Percentiles rank a stretch among this genome's conserved stretches.
These are phyloP conservation scores for Phenganax subtilis DNA, from an alignment of 92 coral and sea anemone species.

Conservation along the genomic window DNA sequence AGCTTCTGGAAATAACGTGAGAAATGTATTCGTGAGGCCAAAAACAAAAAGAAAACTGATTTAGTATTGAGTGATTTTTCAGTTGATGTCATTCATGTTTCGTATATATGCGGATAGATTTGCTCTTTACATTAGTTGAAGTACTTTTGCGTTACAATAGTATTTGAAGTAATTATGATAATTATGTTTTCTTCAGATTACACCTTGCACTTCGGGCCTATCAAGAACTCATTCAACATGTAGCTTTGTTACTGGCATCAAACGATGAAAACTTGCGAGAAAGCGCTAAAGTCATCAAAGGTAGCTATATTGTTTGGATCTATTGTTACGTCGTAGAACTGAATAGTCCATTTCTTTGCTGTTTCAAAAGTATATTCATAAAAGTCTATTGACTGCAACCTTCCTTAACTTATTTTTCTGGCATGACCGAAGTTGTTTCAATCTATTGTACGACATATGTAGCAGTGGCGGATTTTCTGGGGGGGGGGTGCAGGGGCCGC, in stretches of 20 bases:
- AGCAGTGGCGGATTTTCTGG: too few species aligned
- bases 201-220: conserved; percentile 91
- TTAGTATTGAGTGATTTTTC: background rate
- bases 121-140: background rate
- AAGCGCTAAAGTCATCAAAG: conserved; percentile 87
- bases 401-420: too few species aligned
- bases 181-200: conserved; percentile 51
- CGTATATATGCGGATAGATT: background rate
- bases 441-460: too few species aligned
- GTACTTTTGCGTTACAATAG: background rate
- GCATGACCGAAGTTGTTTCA: background rate
- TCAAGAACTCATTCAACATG: conserved; percentile 82
- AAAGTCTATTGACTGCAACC: too few species aligned
- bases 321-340: too few species aligned
- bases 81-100: background rate
- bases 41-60: too few species aligned
- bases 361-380: too few species aligned
- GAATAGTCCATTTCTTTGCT: too few species aligned
- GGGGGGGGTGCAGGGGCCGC: too few species aligned
- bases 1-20: too few species aligned
- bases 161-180: background rate
- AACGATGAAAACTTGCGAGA: conserved; percentile 56
- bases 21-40: too few species aligned
- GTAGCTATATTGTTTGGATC: conserved; percentile 27
- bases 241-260: conserved; percentile 63